Base-by-base conservation (phyloP, 2,797 vertebrate species). In the Kryptopterus vitreolus region DNA sequence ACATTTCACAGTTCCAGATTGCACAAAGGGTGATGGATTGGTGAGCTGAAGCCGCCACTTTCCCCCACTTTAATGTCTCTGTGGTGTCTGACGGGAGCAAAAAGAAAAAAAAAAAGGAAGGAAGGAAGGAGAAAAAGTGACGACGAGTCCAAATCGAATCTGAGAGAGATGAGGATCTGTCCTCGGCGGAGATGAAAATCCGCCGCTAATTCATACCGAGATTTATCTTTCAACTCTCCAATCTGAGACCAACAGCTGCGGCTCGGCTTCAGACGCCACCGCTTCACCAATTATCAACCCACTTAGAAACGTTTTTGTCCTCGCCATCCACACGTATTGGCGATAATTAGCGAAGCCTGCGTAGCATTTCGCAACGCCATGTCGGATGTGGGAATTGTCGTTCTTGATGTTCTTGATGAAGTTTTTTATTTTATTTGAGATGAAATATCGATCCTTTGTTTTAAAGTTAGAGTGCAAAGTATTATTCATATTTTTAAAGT, bases 171-270 rank as follows among this genome's bases (percentile, higher is more conserved):
- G 52, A 76, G 69, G 31, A 65, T 18, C 31, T 79, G 55, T 73
- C 33, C 52, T 71, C 78, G 35, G 57, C n/a, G 62, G 50, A 77
- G 73, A 71, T 69, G 63, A 55, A 66, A 58, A 79, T 82, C 48
- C 46, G 38, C 61, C 31, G 35, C 70, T 74, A 84, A 84, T 81
- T 78, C 59, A 48, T 77, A 75, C 69, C 24, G 31, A 82, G 29
- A 38, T 16, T 78, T 53, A 55, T n/a, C 66, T 75, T 76, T 78
- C 79, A 62, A 48, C 65, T 76, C 75, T 81, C 79, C 82, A 78
- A 15, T 80, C 24, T 63, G 79, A 75, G 35, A 57, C 79, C 43
- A 81, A 81, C 83, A 84, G 83, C 83, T 84, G 83, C 11, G 76
- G 29, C 83, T 79, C 76, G 48, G 57, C 50, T 1, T 16, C 77